These are phyloP conservation scores for Buphagus erythrorhynchus DNA, from an alignment of 2,797 vertebrate species.

Conservation along the genomic window DNA sequence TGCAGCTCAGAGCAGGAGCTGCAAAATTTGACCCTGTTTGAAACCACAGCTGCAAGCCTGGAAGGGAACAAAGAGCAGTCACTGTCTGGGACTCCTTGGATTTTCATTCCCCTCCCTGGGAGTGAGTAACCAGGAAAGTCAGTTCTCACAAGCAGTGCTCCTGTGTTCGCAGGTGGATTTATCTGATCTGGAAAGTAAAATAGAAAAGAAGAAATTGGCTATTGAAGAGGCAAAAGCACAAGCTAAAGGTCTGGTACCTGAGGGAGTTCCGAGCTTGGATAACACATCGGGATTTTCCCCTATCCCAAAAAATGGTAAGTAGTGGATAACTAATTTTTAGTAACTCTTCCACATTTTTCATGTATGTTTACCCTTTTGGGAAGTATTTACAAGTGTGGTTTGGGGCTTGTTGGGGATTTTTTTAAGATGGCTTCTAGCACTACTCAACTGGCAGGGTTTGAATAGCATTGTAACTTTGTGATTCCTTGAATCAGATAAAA, in stretches of 20 bases:
- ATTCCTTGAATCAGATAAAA: not conserved
- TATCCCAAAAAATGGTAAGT: constrained; percentile 77
- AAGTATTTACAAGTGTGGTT: not conserved
- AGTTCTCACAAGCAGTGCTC: not conserved
- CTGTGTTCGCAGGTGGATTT: constrained; percentile 74
- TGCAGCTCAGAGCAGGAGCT: not conserved
- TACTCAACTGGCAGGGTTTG: not conserved
- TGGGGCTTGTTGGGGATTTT: not conserved
- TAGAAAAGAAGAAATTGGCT: constrained; percentile 91
- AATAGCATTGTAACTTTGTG: not conserved
- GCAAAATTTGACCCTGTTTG: not conserved
- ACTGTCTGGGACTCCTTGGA: not conserved
- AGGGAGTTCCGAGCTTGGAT: constrained; percentile 73
- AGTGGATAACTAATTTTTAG: not conserved
- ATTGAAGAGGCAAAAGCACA: constrained; percentile 94
- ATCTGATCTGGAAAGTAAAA: constrained; percentile 86
- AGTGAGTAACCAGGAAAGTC: not conserved
- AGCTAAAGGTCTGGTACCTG: constrained; percentile 85
- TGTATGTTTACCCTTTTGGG: not conserved
- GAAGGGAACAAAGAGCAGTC: not conserved
- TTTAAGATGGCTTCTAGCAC: not conserved
- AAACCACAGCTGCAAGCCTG: not conserved
- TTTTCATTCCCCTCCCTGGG: not conserved
- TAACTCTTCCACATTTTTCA: not conserved
- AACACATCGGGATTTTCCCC: constrained; percentile 81